phyloP scores from a whole-genome alignment of 2,888 invertebrate genomes.

The Ectemnius continuus region DNA sequence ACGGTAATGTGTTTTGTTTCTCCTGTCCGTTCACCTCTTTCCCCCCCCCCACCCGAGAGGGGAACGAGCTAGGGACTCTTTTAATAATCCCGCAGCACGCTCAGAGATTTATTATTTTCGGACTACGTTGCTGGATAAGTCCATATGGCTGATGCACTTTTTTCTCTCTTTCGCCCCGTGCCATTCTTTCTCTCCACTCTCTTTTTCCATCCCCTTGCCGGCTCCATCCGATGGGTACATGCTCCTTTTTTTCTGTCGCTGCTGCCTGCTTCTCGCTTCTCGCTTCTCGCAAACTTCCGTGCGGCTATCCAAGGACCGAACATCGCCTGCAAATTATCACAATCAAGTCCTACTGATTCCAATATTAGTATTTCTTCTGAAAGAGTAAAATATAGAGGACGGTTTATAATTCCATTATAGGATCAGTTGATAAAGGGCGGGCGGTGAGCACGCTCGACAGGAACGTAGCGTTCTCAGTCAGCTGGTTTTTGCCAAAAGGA shows the following conservation, averaged over 20 bases:
- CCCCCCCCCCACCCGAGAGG: slow-evolving; percentile 49
- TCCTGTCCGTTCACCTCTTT: slow-evolving; percentile 67
- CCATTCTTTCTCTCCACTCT: not conserved
- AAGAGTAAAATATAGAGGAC: no score
- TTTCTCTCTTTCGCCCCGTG: slow-evolving; percentile 27
- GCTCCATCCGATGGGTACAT: not conserved
- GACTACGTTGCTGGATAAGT: slow-evolving; percentile 73
- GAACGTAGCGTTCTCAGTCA: not conserved
- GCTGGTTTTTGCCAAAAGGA: not conserved
- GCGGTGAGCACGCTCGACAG: not conserved
- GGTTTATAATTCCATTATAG: not conserved
- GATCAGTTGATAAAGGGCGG: slow-evolving; percentile 54
- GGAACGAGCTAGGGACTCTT: slow-evolving; percentile 73
- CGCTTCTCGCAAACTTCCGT: slow-evolving; percentile 52
- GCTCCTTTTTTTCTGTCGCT: slow-evolving; percentile 28
- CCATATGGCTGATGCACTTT: slow-evolving; percentile 68
- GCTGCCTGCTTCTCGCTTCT: no score
- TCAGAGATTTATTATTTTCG: slow-evolving; percentile 78
- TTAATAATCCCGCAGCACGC: slow-evolving; percentile 75
- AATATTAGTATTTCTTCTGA: no score
- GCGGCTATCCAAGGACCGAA: no score
- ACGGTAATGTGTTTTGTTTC: slow-evolving; percentile 77
- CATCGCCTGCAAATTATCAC: no score
- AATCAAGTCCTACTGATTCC: no score
- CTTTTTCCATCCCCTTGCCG: slow-evolving; percentile 19